These are phyloP conservation scores for Poeciliopsis turneri DNA, from an alignment of 2,797 vertebrate genomes.

Conservation along the genomic window DNA sequence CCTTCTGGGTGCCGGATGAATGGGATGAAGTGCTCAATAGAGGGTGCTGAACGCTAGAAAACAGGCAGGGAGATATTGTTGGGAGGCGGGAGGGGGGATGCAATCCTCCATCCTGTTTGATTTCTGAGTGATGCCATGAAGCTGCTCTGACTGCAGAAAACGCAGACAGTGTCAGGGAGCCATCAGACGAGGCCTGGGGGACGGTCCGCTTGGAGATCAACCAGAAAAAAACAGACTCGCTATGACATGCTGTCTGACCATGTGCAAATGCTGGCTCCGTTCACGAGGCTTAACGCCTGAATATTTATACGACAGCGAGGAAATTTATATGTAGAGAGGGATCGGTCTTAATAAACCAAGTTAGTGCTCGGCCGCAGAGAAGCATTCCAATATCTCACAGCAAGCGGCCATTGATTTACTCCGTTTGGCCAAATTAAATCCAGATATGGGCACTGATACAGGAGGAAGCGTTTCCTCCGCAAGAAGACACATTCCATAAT, in stretches of 20 bases:
- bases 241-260: conserved; percentile 46
- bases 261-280: conserved; percentile 21
- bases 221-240: conserved; percentile 45
- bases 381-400: conserved; percentile 35
- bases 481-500: conserved; percentile 47
- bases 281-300: conserved; percentile 20
- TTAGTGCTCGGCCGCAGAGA: conserved; percentile 15
- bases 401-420: conserved; percentile 45
- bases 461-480: conserved; percentile 41
- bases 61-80: conserved; percentile 57
- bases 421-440: conserved; percentile 42
- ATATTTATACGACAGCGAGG: conserved; percentile 13
- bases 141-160: conserved; percentile 53
- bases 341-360: conserved; percentile 29
- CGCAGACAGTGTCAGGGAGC: conserved; percentile 65
- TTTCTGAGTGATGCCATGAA: conserved; percentile 63
- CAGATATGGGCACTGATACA: conserved; percentile 37
- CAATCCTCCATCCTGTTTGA: conserved; percentile 55
- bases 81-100: background rate
- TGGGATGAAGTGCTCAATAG: conserved; percentile 52
- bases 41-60: conserved; percentile 48
- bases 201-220: conserved; percentile 45
- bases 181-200: conserved; percentile 51
- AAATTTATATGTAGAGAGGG: conserved; percentile 27
- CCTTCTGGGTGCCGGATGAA: conserved; percentile 53